Conservation (phyloP, 2,888 invertebrate genomes). For the Drosophila borealis region DNA sequence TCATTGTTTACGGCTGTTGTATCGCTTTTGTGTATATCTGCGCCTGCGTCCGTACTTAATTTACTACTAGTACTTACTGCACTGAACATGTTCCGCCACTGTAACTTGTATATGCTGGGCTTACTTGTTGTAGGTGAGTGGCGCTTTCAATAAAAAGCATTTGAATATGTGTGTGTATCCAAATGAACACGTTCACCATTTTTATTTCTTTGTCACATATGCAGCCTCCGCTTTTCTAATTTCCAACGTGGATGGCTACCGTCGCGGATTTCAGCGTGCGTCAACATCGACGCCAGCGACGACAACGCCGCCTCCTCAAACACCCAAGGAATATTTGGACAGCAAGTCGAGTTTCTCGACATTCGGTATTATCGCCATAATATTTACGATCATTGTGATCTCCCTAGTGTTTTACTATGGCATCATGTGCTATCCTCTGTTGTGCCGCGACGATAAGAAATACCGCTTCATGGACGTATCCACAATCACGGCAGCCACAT, state of each 20-base stretch:
- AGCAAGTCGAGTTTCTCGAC: slow-evolving; percentile 86
- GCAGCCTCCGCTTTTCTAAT: slow-evolving; percentile 62
- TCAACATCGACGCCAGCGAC: slow-evolving; percentile 52
- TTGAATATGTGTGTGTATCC: not conserved
- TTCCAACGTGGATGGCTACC: slow-evolving; percentile 41
- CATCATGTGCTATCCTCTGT: slow-evolving; percentile 88
- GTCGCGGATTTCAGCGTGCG: slow-evolving; percentile 49
- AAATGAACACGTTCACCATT: not conserved
- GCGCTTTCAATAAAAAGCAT: not conserved
- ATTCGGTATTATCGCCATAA: slow-evolving; percentile 87
- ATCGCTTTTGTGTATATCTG: slow-evolving; percentile 33
- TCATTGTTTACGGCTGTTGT: slow-evolving; percentile 31
- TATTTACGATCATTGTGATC: slow-evolving; percentile 80
- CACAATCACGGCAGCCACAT: slow-evolving; percentile 84
- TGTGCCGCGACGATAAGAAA: slow-evolving; percentile 85
- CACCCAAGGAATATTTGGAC: slow-evolving; percentile 82
- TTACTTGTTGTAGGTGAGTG: slow-evolving; percentile 66
- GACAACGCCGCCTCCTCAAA: slow-evolving; percentile 68
- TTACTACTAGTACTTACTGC: slow-evolving; percentile 14
- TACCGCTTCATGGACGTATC: slow-evolving; percentile 85
- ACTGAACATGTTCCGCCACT: slow-evolving; percentile 58
- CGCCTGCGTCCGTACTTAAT: slow-evolving; percentile 49
- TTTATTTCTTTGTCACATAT: slow-evolving; percentile 25
- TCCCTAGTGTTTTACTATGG: slow-evolving; percentile 87
- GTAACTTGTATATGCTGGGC: slow-evolving; percentile 42